These are phyloP conservation scores for Neosilurus mollespiculum DNA, from an alignment of 2,797 vertebrate species.

Conservation along the genomic window DNA sequence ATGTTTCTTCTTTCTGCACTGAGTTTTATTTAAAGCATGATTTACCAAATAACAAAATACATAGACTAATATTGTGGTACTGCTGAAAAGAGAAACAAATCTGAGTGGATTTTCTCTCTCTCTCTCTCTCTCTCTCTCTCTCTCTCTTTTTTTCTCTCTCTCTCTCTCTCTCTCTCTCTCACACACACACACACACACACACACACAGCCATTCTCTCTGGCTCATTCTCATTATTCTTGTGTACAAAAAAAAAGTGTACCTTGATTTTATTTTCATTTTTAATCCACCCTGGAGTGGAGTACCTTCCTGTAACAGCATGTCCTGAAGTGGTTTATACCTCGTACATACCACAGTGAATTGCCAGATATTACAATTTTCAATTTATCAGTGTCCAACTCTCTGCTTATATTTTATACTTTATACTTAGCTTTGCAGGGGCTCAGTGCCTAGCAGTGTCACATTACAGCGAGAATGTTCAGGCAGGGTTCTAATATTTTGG, in stretches of 20 bases:
- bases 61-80: not conserved
- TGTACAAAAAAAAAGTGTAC: not conserved
- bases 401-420: not conserved
- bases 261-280: not conserved
- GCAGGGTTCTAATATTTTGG: too few relatives aligned
- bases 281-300: not conserved
- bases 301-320: not conserved
- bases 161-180: not conserved
- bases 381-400: not conserved
- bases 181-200: too few relatives aligned
- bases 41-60: slow-evolving; percentile 14
- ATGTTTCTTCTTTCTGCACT: not conserved
- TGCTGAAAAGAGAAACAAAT: not conserved
- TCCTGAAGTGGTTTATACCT: not conserved
- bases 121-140: not conserved
- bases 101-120: not conserved
- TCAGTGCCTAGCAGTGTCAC: too few relatives aligned
- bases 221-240: not conserved
- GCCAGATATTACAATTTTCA: not conserved
- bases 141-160: not conserved
- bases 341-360: not conserved
- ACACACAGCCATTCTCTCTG: not conserved
- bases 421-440: too few relatives aligned
- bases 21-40: slow-evolving; percentile 23
- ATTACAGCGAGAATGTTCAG: too few relatives aligned